Percentiles rank a stretch among this genome's conserved stretches.
Conservation (phyloP, 2,888 invertebrate genomes). For the Cataglyphis rosenhaueri region DNA sequence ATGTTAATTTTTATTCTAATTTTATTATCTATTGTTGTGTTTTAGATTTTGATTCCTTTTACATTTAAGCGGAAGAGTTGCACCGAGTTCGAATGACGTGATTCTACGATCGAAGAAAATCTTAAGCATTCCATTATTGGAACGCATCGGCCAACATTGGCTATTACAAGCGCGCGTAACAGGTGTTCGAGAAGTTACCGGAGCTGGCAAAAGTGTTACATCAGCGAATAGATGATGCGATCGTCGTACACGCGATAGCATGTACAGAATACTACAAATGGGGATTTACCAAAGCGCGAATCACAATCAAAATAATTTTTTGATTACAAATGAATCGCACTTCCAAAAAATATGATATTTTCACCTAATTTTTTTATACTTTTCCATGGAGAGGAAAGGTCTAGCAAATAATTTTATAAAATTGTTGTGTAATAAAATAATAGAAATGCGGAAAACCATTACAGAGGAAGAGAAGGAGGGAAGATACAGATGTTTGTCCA, state of each 20-base stretch:
- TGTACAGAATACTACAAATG: background rate
- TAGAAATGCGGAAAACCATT: background rate
- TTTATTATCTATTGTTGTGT: background rate
- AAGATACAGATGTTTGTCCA: background rate
- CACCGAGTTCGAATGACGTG: background rate
- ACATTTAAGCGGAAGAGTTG: background rate
- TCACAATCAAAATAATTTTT: background rate
- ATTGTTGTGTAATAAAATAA: background rate
- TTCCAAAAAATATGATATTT: background rate
- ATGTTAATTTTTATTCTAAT: background rate
- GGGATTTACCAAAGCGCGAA: conserved; percentile 4
- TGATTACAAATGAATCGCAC: background rate
- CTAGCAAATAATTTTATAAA: background rate
- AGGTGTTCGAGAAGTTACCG: conserved; percentile 58
- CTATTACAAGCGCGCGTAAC: conserved; percentile 49
- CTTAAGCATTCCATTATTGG: conserved; percentile 8
- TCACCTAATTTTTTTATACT: background rate
- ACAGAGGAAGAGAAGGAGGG: background rate
- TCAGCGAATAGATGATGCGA: conserved; percentile 41
- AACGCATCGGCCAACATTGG: conserved; percentile 7
- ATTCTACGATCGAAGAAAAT: conserved; percentile 26
- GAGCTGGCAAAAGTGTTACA: conserved; percentile 51
- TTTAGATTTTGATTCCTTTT: background rate
- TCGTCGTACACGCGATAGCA: conserved; percentile 6
- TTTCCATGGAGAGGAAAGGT: background rate